Evolutionary conservation across 2,113 vertebrate genomes (phyloP).

Genomic region (Forbesichthys agassizii): DNA sequence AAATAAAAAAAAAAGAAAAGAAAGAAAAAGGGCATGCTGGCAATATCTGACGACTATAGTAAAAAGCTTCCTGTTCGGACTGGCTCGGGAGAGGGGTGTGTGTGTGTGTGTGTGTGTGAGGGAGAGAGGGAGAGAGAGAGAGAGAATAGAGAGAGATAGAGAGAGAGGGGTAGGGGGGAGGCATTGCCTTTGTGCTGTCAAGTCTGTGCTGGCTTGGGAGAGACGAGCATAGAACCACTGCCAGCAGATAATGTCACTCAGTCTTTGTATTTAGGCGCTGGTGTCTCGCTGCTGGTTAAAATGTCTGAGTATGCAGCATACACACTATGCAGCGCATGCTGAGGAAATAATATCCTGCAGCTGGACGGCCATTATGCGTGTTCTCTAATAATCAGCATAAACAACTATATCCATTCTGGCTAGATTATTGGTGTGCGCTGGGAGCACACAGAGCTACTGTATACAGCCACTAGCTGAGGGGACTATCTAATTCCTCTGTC

Average conservation of each 20-base stretch:
- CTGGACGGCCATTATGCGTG: conserved; percentile 40
- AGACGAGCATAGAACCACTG: conserved; percentile 44
- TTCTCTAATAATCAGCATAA: conserved; percentile 15
- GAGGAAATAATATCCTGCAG: conserved; percentile 28
- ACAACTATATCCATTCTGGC: conserved; percentile 20
- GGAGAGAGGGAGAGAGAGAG: conserved; percentile 2
- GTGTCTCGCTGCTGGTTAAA: conserved; percentile 43
- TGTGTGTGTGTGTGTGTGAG: conserved; percentile 16
- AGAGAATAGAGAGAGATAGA: background rate
- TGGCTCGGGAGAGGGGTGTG: conserved; percentile 30
- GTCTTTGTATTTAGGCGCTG: conserved; percentile 50
- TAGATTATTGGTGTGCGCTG: conserved; percentile 10
- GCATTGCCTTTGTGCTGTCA: conserved; percentile 55
- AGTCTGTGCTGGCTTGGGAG: conserved; percentile 47
- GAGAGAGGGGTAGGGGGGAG: background rate
- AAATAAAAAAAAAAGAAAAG: conserved; percentile 28
- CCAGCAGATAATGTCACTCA: conserved; percentile 69
- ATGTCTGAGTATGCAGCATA: conserved; percentile 47
- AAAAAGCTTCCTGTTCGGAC: conserved; percentile 51
- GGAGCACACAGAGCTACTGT: conserved; percentile 12
- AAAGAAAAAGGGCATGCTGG: conserved; percentile 50
- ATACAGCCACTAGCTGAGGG: conserved; percentile 16
- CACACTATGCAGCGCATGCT: conserved; percentile 27
- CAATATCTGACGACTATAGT: conserved; percentile 65
- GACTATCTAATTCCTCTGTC: background rate